phyloP scores from a whole-genome alignment of 2,888 invertebrate species.

The Euproctis similis region DNA sequence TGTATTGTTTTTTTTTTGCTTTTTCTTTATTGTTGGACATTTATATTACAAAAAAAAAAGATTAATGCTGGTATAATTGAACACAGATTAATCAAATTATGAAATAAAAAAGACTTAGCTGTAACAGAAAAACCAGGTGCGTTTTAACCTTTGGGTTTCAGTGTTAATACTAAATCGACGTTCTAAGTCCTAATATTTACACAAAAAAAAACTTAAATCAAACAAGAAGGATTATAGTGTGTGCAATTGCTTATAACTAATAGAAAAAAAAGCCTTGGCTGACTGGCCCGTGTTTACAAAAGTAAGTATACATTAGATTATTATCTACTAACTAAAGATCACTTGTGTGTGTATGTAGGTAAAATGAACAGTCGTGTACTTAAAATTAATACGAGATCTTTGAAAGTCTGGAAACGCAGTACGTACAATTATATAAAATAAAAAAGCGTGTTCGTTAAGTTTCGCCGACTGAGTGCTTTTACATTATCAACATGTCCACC shows the following conservation, averaged over 20 bases:
- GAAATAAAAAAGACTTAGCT: no score
- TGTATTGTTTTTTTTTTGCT: conserved; percentile 31
- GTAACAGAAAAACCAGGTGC: no score
- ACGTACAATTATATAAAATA: conserved; percentile 61
- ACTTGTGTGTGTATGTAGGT: conserved; percentile 62
- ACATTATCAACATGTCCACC: no score
- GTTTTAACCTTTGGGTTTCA: no score
- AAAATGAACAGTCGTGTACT: conserved; percentile 66
- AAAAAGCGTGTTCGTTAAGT: conserved; percentile 38
- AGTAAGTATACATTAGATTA: conserved; percentile 31
- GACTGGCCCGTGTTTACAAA: conserved; percentile 41
- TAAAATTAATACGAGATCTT: conserved; percentile 74
- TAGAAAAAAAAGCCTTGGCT: conserved; percentile 36
- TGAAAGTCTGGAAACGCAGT: conserved; percentile 74
- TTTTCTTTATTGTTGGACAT: conserved; percentile 43
- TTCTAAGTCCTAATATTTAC: conserved; percentile 48
- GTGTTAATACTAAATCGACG: conserved; percentile 27
- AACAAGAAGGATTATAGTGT: conserved; percentile 31
- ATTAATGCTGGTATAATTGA: conserved; percentile 43
- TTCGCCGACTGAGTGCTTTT: conserved; percentile 16
- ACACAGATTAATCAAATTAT: conserved; percentile 60
- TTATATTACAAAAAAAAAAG: conserved; percentile 37
- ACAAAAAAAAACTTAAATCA: conserved; percentile 27
- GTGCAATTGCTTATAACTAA: conserved; percentile 34
- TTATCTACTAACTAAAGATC: conserved; percentile 51